Conservation (phyloP, 2,888 invertebrate genomes). For the Eupelmus urozonus region DNA sequence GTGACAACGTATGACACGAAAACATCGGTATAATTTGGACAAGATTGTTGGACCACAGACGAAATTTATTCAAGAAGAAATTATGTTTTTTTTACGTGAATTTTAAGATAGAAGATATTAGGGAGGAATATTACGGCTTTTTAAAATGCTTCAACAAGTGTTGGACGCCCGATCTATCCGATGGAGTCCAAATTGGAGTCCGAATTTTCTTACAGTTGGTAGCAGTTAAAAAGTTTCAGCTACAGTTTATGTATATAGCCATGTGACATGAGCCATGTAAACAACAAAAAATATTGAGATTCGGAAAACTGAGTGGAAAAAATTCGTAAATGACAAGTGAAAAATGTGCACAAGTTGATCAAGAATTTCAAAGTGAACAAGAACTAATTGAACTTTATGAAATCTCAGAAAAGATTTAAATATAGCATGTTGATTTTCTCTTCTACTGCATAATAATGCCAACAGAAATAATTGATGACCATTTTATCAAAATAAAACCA, state of each 20-base stretch:
- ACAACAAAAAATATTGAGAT: constrained; percentile 79
- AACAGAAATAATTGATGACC: constrained; percentile 81
- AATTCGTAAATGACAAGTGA: constrained; percentile 88
- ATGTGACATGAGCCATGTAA: too few species aligned
- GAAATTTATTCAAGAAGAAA: constrained; percentile 92
- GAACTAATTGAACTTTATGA: constrained; percentile 86
- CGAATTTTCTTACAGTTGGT: too few species aligned
- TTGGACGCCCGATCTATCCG: too few species aligned
- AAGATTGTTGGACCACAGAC: constrained; percentile 91
- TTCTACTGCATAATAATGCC: constrained; percentile 67
- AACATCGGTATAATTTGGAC: constrained; percentile 91
- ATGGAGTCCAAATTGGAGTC: too few species aligned
- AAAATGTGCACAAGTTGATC: constrained; percentile 87
- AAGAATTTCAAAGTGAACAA: constrained; percentile 87
- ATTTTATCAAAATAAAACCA: constrained; percentile 82
- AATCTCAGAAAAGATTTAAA: constrained; percentile 87
- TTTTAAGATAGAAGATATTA: constrained; percentile 90
- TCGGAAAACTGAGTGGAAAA: constrained; percentile 83
- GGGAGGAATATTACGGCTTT: constrained; percentile 88
- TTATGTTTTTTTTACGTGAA: constrained; percentile 88
- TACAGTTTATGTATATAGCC: too few species aligned
- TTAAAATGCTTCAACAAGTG: constrained; percentile 87
- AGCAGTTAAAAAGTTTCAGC: too few species aligned
- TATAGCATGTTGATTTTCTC: constrained; percentile 76
- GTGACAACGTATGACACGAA: constrained; percentile 76